These are phyloP conservation scores for Coptodon bakossiorum DNA, from an alignment of 2,113 vertebrate genomes.

Conservation along the genomic window DNA sequence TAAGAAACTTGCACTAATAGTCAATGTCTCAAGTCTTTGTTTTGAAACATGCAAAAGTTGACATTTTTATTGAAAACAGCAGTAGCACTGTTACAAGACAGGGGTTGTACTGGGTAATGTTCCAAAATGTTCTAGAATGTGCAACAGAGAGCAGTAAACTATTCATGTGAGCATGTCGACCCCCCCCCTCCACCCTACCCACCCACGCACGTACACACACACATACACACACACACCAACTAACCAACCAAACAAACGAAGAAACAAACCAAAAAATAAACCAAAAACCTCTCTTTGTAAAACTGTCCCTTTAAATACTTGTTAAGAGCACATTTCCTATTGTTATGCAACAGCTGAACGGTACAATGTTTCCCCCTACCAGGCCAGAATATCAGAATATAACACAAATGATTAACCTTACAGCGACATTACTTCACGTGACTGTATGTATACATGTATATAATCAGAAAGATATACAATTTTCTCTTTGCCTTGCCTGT, in stretches of 20 bases:
- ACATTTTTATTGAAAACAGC: background rate
- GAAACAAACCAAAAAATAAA: background rate
- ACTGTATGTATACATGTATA: background rate
- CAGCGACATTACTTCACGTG: background rate
- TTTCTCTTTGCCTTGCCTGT: background rate
- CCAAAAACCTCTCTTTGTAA: background rate
- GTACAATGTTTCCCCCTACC: background rate
- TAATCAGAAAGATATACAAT: background rate
- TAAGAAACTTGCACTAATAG: background rate
- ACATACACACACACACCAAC: too few species aligned
- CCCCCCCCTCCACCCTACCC: too few species aligned
- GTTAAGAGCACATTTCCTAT: background rate
- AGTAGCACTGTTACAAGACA: background rate
- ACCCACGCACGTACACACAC: too few species aligned
- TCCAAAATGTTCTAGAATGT: background rate
- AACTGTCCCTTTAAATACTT: background rate
- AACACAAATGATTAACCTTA: background rate
- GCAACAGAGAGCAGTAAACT: background rate
- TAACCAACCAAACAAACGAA: background rate
- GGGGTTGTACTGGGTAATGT: background rate
- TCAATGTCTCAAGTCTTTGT: background rate
- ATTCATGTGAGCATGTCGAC: background rate
- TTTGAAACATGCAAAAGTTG: background rate
- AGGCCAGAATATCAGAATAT: background rate
- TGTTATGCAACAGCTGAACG: background rate